Evolutionary conservation across 2,888 invertebrate species (phyloP).

Genomic region (Lochmaea capreae): DNA sequence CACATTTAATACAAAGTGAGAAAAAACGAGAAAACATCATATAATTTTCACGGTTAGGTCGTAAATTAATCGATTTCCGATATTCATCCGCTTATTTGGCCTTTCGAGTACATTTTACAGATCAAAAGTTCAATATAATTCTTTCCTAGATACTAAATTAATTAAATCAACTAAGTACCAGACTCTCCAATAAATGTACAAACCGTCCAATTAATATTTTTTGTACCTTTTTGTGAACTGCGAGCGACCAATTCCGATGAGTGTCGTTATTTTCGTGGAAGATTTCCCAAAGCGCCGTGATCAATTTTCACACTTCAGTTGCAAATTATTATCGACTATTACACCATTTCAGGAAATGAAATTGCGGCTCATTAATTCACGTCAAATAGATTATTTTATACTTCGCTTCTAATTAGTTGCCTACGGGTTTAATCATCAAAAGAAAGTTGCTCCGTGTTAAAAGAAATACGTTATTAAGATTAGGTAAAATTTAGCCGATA

Average conservation of each 20-base stretch:
- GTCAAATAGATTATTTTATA: slow-evolving; percentile 3
- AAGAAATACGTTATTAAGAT: not conserved
- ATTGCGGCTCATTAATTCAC: slow-evolving; percentile 16
- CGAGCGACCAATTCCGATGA: slow-evolving; percentile 2
- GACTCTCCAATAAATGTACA: not conserved
- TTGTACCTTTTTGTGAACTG: not conserved
- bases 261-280: slow-evolving; percentile 13
- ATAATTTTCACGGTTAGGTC: too few species aligned
- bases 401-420: slow-evolving; percentile 1
- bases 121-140: too few species aligned
- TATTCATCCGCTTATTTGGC: too few species aligned
- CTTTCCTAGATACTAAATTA: not conserved
- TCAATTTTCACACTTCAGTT: slow-evolving; percentile 19
- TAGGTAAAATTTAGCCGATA: not conserved
- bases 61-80: too few species aligned
- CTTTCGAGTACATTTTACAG: too few species aligned
- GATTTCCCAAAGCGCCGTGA: slow-evolving; percentile 18
- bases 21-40: too few species aligned
- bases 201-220: not conserved
- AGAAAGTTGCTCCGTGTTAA: not conserved
- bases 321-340: slow-evolving; percentile 21
- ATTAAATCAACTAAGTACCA: not conserved
- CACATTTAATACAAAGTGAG: too few species aligned
- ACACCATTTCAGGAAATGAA: slow-evolving; percentile 19
- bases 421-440: not conserved